A percentile compares a stretch with the other conserved stretches of the same genome.
These are phyloP conservation scores for Marisa cornuarietis DNA, from an alignment of 1,140 invertebrate species.

Conservation along the genomic window DNA sequence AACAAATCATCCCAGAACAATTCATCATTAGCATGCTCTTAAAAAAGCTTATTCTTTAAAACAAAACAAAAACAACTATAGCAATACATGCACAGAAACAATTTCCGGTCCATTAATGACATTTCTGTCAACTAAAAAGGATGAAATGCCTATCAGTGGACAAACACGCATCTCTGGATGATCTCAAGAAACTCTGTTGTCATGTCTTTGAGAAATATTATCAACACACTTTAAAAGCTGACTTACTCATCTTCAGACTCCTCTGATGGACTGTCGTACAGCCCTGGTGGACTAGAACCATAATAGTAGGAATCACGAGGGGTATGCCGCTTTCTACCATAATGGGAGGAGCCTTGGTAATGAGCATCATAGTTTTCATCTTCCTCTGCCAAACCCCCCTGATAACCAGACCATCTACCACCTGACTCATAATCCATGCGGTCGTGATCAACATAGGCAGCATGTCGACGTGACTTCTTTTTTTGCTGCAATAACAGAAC, in stretches of 20 bases:
- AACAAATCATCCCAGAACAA: no score
- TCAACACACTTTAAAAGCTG: slow-evolving; percentile 52
- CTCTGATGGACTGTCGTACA: slow-evolving; percentile 58
- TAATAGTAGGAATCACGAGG: background rate
- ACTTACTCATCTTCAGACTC: slow-evolving; percentile 60
- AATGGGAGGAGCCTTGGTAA: slow-evolving; percentile 15
- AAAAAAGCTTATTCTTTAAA: no score
- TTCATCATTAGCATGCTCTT: no score
- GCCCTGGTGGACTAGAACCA: slow-evolving; percentile 39
- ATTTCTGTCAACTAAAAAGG: no score
- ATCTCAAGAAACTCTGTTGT: slow-evolving; percentile 25
- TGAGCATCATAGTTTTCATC: slow-evolving; percentile 25
- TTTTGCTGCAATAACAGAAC: slow-evolving; percentile 19
- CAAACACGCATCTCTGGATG: slow-evolving; percentile 31
- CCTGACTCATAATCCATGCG: slow-evolving; percentile 25
- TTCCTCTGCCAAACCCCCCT: slow-evolving; percentile 26
- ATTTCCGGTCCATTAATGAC: no score
- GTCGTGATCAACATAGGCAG: slow-evolving; percentile 48
- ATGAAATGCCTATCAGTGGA: background rate
- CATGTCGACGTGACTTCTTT: slow-evolving; percentile 34
- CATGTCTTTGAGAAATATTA: slow-evolving; percentile 50
- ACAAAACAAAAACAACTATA: no score
- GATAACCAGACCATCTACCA: slow-evolving; percentile 1
- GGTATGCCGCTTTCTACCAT: slow-evolving; percentile 4
- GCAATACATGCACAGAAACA: no score